phyloP scores from a whole-genome alignment of 2,888 invertebrate genomes.

The Drosophila nr. perissopoda region DNA sequence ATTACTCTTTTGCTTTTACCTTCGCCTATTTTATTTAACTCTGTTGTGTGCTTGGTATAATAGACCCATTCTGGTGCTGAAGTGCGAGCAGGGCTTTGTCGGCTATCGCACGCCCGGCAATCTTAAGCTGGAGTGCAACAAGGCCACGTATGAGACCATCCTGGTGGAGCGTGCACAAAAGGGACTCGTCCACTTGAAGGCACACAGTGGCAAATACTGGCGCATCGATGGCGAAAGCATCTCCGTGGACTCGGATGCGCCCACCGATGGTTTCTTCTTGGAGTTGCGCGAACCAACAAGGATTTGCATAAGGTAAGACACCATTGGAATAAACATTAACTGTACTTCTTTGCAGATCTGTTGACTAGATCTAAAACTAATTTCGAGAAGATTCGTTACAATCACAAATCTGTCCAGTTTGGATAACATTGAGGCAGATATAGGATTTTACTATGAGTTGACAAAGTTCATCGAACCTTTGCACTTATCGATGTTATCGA shows the following conservation, averaged over 20 bases:
- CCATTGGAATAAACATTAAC: background rate
- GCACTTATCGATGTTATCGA: background rate
- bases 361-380: background rate
- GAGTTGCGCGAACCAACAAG: slow-evolving; percentile 97
- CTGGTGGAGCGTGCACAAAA: slow-evolving; percentile 95
- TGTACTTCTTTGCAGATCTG: background rate
- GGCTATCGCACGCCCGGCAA: slow-evolving; percentile 93
- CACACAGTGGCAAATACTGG: slow-evolving; percentile 97
- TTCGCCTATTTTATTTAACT: background rate
- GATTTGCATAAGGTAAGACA: slow-evolving; percentile 91
- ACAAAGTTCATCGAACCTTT: background rate
- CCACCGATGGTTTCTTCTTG: slow-evolving; percentile 94
- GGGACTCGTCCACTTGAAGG: slow-evolving; percentile 96
- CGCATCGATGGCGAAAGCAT: slow-evolving; percentile 95
- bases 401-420: background rate
- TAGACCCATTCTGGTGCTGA: slow-evolving; percentile 96
- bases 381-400: background rate
- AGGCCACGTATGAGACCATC: slow-evolving; percentile 97
- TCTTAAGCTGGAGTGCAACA: slow-evolving; percentile 96
- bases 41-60: background rate
- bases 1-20: background rate
- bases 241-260: slow-evolving; percentile 92
- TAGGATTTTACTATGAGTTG: background rate
- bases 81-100: slow-evolving; percentile 98
- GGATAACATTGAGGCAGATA: background rate